Evolutionary conservation across 2,888 invertebrate genomes (phyloP).

Genomic region (Nomada hirtipes): DNA sequence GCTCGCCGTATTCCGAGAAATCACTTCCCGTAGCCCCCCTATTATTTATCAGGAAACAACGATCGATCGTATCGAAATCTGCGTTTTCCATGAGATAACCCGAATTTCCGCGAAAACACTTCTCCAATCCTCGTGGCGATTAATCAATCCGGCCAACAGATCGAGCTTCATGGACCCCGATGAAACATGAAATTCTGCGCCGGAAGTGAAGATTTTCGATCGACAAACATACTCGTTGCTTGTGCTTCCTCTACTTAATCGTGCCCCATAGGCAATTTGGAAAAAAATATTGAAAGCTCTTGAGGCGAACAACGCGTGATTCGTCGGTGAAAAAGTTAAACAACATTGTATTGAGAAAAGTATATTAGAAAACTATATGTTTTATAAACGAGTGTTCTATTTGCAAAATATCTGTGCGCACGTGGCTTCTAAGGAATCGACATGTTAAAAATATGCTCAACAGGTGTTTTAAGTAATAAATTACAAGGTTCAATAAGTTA

Average conservation of each 20-base stretch:
- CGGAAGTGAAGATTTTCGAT: slow-evolving; percentile 21
- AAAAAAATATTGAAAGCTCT: neutral
- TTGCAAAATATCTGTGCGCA: too few relatives aligned
- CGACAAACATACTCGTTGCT: slow-evolving; percentile 7
- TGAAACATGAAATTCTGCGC: slow-evolving; percentile 14
- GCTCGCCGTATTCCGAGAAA: slow-evolving; percentile 2
- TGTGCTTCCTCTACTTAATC: neutral
- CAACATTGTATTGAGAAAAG: too few relatives aligned
- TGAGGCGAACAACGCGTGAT: neutral
- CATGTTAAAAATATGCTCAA: too few relatives aligned
- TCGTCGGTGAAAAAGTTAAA: neutral
- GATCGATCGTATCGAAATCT: slow-evolving; percentile 21
- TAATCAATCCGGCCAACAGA: slow-evolving; percentile 26
- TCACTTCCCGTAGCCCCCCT: neutral
- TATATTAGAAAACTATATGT: too few relatives aligned
- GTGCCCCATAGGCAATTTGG: neutral
- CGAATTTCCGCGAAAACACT: slow-evolving; percentile 10
- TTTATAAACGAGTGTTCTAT: too few relatives aligned
- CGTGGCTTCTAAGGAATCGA: too few relatives aligned
- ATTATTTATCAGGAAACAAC: slow-evolving; percentile 26
- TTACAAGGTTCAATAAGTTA: too few relatives aligned
- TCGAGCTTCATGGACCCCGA: slow-evolving; percentile 18
- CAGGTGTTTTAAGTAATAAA: too few relatives aligned
- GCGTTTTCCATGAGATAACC: slow-evolving; percentile 12
- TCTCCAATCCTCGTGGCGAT: slow-evolving; percentile 5